Conservation (phyloP, 2,113 vertebrate genomes). For the Terrapene triunguis region DNA sequence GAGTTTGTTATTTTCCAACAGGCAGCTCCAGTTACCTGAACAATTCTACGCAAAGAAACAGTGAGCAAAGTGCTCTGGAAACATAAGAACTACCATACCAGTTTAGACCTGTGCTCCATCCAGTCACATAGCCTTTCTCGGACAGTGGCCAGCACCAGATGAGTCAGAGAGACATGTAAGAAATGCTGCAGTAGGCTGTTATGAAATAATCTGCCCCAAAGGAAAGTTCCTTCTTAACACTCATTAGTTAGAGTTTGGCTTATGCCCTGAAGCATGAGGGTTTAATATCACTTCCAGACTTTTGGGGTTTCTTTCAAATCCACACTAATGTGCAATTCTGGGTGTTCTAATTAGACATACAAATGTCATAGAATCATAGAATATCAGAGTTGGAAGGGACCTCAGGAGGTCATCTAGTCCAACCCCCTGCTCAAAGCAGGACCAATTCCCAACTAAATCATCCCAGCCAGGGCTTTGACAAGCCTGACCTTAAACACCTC, state of each 20-base stretch:
- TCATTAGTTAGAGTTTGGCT: background rate
- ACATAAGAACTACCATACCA: background rate
- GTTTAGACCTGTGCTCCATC: background rate
- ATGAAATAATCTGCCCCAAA: background rate
- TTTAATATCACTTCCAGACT: background rate
- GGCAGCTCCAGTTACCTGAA: background rate
- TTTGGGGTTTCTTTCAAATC: background rate
- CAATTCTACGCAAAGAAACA: background rate
- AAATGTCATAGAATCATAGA: too few relatives aligned
- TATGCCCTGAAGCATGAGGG: background rate
- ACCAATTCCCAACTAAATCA: too few relatives aligned
- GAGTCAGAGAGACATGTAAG: background rate
- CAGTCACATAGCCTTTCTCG: background rate
- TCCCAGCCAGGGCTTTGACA: too few relatives aligned
- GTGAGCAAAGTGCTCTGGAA: background rate
- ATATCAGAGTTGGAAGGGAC: too few relatives aligned
- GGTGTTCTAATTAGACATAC: background rate
- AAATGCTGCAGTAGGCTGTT: background rate
- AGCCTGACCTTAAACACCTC: too few relatives aligned
- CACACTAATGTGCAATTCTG: background rate
- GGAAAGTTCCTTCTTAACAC: background rate
- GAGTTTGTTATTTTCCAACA: background rate
- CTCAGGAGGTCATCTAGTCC: too few relatives aligned
- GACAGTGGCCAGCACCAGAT: background rate
- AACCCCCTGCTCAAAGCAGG: too few relatives aligned